Evolutionary conservation across 2,113 vertebrate genomes (phyloP).

Genomic region (Hemiprocne comata): DNA sequence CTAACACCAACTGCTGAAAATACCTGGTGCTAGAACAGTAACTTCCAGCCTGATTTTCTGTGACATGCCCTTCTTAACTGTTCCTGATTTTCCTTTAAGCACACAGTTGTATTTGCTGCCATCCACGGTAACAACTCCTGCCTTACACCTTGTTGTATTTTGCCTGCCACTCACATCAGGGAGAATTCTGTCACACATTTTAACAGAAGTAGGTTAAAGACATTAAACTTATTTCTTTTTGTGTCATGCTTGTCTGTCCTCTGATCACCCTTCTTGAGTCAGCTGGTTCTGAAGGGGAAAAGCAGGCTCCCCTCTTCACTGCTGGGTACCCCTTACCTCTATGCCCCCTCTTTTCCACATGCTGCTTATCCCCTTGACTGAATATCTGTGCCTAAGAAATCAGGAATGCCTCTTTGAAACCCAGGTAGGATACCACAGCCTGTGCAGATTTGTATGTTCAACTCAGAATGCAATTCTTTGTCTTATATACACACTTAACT

Average conservation of each 20-base stretch:
- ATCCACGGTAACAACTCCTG: not conserved
- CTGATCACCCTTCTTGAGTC: no score
- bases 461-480: not conserved
- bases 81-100: not conserved
- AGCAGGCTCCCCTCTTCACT: not conserved
- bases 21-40: not conserved
- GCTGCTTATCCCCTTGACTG: not conserved
- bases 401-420: not conserved
- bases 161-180: not conserved
- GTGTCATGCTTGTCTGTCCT: not conserved
- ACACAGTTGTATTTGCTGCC: not conserved
- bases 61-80: not conserved
- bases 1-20: not conserved
- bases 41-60: not conserved
- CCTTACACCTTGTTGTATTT: not conserved
- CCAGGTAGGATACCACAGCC: not conserved
- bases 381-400: not conserved
- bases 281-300: not conserved
- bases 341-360: not conserved
- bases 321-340: accelerated
- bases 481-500: not conserved
- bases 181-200: not conserved
- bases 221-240: not conserved
- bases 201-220: not conserved
- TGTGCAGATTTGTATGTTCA: accelerated